Evolutionary conservation across 2,888 invertebrate genomes (phyloP).

Genomic region (Drosophila falleni): DNA sequence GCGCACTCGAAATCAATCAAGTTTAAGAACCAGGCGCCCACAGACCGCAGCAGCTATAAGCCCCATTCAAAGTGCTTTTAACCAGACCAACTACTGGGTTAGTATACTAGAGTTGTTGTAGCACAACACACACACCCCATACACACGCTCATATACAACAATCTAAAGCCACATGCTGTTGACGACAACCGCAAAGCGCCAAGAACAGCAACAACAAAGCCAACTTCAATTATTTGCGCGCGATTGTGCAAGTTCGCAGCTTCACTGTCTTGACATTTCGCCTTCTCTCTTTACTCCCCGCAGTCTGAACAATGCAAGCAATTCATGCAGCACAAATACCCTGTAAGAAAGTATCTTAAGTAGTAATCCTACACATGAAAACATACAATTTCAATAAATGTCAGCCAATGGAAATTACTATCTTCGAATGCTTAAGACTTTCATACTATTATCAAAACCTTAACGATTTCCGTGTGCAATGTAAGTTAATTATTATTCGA

Average conservation of each 20-base stretch:
- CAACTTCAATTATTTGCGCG: conserved; percentile 57
- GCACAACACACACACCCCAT: conserved; percentile 9
- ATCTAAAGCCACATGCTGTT: conserved; percentile 34
- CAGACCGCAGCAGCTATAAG: conserved; percentile 35
- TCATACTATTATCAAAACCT: too few species aligned
- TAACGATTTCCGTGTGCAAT: too few species aligned
- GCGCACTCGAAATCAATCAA: conserved; percentile 62
- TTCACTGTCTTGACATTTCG: conserved; percentile 1
- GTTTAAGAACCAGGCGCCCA: conserved; percentile 19
- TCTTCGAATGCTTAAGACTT: too few species aligned
- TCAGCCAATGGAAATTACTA: too few species aligned
- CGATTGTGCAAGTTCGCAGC: conserved; percentile 47
- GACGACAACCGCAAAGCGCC: conserved; percentile 48
- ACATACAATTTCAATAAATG: too few species aligned
- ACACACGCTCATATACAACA: neutral
- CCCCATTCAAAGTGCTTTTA: conserved; percentile 27
- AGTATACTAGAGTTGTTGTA: conserved; percentile 17
- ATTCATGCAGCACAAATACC: conserved; percentile 11
- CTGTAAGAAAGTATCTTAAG: neutral
- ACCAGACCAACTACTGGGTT: conserved; percentile 21
- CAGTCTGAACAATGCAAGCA: neutral
- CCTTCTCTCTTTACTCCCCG: neutral
- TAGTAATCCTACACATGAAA: too few species aligned
- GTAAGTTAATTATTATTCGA: too few species aligned
- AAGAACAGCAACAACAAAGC: conserved; percentile 27